Base-by-base conservation (phyloP, 2,113 vertebrate species). In the Poecile atricapillus region DNA sequence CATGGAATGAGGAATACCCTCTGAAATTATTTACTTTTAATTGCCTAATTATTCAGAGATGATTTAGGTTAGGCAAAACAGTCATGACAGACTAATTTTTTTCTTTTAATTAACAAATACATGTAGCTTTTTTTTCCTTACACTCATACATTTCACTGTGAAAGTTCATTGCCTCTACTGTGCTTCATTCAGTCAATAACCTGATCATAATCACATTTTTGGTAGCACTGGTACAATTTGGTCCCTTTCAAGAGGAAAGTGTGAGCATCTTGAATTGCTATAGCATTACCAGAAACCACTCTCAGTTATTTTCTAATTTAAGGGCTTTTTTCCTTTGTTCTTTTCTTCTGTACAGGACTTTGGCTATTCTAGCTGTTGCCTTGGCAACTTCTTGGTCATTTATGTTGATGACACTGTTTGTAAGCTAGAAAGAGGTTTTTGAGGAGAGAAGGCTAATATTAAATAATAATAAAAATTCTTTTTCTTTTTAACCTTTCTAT, bases 331-430 rank as follows among this genome's bases (percentile, higher is more conserved):
- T 65, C 6, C 65, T 95, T n/a, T 33, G 30, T 80, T 93, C 74
- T 83, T 97, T 95, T 87, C 76, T 87, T 85, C 90, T 94, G 73
- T 89, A 55, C 58, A 65, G 17, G 50, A 69, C 33, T 84, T 94
- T 18, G 31, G 31, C 77, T 87, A 89, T 90, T 97, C 71, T 44
- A 67, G 77, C 62, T 52, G 96, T 98, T 98, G 75, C 96, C 95
- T 95, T 98, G 96, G 97, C 85, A 97, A 98, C 97, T 71, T 60
- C 94, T 94, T 87, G 84, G 94, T 94, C 94, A 96, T 97, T 90
- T 89, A 80, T 89, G 91, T 71, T 96, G 95, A 71, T 97, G 94
- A 93, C 69, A 49, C 60, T 62, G 78, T 96, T 97, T 95, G 75
- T 87, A 96, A 97, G 77, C 76, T 91, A 65, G 73, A 90, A 87